phyloP scores from a whole-genome alignment of 2,888 invertebrate genomes.

The Epiperipatus broadwayi region DNA sequence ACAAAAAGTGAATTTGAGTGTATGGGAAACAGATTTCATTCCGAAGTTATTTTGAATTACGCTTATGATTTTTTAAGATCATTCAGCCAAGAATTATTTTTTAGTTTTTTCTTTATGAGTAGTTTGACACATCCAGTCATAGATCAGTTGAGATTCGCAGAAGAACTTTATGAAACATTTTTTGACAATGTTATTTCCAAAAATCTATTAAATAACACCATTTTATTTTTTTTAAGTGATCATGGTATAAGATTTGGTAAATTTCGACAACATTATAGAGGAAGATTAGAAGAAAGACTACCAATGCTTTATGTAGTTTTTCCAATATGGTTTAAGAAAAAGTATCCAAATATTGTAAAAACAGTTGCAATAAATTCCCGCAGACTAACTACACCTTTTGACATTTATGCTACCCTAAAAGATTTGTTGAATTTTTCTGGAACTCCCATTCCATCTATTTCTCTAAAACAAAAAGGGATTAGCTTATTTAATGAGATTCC shows the following conservation, averaged over 20 bases:
- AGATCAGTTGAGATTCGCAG: conserved; percentile 54
- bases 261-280: conserved; percentile 34
- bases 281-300: conserved; percentile 57
- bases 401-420: conserved; percentile 54
- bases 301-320: conserved; percentile 55
- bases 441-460: conserved; percentile 1
- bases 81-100: conserved; percentile 42
- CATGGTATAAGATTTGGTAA: conserved; percentile 29
- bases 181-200: conserved; percentile 18
- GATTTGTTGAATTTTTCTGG: conserved; percentile 41
- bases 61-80: conserved; percentile 41
- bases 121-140: conserved; percentile 65
- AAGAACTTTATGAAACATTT: conserved; percentile 37
- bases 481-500: conserved; percentile 59
- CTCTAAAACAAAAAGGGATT: conserved; percentile 35
- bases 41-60: conserved; percentile 50
- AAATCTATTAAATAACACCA: conserved; percentile 15
- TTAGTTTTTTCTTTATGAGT: conserved; percentile 65
- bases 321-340: conserved; percentile 47
- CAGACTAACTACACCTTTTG: conserved; percentile 62
- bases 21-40: conserved; percentile 46
- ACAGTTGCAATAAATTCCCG: conserved; percentile 46
- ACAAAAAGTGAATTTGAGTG: conserved; percentile 46
- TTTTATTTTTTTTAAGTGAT: conserved; percentile 25
- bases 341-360: conserved; percentile 40